These are phyloP conservation scores for Paratrypauchen microcephalus DNA, from an alignment of 2,797 vertebrate species.

Conservation along the genomic window DNA sequence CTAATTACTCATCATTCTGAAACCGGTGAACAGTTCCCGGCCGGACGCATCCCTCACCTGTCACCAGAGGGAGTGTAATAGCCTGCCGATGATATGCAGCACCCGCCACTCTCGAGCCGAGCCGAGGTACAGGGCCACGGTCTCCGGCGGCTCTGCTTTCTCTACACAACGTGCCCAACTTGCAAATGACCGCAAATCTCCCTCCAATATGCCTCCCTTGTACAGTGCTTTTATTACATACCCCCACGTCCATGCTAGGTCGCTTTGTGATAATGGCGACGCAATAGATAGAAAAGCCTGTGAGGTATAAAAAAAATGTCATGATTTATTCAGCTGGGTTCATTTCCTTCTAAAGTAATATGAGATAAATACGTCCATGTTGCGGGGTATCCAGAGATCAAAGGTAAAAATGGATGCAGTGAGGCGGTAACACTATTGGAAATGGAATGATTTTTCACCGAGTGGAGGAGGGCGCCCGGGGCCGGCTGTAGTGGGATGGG, in stretches of 20 bases:
- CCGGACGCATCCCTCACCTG: constrained; percentile 60
- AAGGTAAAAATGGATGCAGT: constrained; percentile 72
- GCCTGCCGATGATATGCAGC: constrained; percentile 66
- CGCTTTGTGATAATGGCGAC: constrained; percentile 74
- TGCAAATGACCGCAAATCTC: constrained; percentile 76
- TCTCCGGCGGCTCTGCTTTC: constrained; percentile 46
- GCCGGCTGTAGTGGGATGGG: constrained; percentile 31
- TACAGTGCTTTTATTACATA: constrained; percentile 72
- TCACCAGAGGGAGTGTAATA: constrained; percentile 66
- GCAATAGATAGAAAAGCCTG: constrained; percentile 73
- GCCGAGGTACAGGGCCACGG: constrained; percentile 60
- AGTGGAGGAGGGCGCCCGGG: constrained; percentile 51
- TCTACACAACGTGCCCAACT: constrained; percentile 68
- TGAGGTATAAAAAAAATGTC: constrained; percentile 61
- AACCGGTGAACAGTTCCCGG: constrained; percentile 31
- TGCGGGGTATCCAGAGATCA: constrained; percentile 71
- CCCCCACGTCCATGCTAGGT: constrained; percentile 51
- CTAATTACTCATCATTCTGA: too few species aligned
- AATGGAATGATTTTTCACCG: constrained; percentile 74
- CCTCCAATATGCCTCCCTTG: constrained; percentile 69
- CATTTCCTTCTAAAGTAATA: constrained; percentile 79
- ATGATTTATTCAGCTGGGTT: constrained; percentile 80
- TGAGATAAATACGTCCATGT: constrained; percentile 79
- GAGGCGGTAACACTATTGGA: constrained; percentile 63
- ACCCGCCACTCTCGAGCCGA: constrained; percentile 66